phyloP scores from a whole-genome alignment of 1,140 invertebrate genomes.

The Philotrypesis tridentata region DNA sequence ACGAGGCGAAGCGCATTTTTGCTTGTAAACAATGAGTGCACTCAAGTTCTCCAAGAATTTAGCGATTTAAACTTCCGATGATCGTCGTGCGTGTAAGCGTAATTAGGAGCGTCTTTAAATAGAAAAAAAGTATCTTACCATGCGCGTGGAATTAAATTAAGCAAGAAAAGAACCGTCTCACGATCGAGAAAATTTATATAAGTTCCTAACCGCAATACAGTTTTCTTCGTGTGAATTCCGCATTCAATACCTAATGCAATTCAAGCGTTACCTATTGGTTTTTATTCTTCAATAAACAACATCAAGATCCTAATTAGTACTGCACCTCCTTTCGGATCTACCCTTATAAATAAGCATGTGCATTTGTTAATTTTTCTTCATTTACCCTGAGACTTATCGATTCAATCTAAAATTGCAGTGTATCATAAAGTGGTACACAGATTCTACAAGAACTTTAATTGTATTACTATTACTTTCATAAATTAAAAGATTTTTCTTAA shows the following conservation, averaged over 20 bases:
- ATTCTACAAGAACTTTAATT: too few relatives aligned
- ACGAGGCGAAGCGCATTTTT: not conserved
- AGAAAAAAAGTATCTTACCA: not conserved
- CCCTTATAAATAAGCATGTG: not conserved
- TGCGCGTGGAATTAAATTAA: not conserved
- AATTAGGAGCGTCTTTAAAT: not conserved
- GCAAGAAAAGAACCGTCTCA: not conserved
- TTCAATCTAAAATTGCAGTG: not conserved
- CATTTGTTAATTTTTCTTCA: not conserved
- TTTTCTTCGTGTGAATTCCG: slow-evolving; percentile 4
- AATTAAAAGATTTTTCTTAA: too few relatives aligned
- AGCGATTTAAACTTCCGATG: not conserved
- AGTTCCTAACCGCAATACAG: not conserved
- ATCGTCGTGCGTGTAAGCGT: not conserved
- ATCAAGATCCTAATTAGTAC: not conserved
- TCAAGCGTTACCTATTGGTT: not conserved
- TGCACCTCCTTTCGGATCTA: not conserved
- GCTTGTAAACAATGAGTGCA: not conserved
- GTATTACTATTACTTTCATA: too few relatives aligned
- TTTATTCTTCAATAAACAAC: not conserved
- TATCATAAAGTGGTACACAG: not conserved
- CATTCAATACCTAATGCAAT: not conserved
- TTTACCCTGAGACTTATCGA: too few relatives aligned
- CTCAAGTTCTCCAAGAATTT: not conserved
- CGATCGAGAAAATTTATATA: not conserved